Conservation (phyloP, 1,140 invertebrate species). For the Chelonus insularis region DNA sequence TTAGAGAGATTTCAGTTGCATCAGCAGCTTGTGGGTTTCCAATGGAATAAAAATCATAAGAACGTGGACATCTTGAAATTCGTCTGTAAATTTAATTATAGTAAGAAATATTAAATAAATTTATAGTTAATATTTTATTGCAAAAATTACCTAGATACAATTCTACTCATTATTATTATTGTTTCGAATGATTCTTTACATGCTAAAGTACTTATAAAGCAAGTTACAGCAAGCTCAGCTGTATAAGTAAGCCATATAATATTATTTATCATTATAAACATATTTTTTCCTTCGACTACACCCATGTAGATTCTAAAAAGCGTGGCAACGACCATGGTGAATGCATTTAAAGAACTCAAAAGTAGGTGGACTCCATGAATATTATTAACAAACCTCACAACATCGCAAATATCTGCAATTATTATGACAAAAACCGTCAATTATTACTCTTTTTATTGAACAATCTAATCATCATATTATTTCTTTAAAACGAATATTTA, state of each 20-base stretch:
- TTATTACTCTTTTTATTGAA: too few relatives aligned
- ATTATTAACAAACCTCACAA: slow-evolving; percentile 37
- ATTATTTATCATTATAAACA: slow-evolving; percentile 44
- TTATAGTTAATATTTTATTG: too few relatives aligned
- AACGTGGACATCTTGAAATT: slow-evolving; percentile 21
- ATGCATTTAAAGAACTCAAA: slow-evolving; percentile 42
- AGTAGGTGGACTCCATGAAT: slow-evolving; percentile 39
- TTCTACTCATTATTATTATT: slow-evolving; percentile 28
- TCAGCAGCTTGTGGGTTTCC: slow-evolving; percentile 14
- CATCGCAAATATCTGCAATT: slow-evolving; percentile 34
- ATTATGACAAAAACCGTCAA: not conserved
- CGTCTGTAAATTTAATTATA: too few relatives aligned
- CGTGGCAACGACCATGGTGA: slow-evolving; percentile 43
- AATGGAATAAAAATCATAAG: slow-evolving; percentile 28
- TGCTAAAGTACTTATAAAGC: slow-evolving; percentile 36
- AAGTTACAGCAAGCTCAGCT: slow-evolving; percentile 35
- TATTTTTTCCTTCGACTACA: slow-evolving; percentile 37
- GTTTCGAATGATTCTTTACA: slow-evolving; percentile 36
- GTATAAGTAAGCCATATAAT: slow-evolving; percentile 44
- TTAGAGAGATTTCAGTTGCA: slow-evolving; percentile 27
- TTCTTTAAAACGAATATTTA: too few relatives aligned
- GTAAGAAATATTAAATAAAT: too few relatives aligned
- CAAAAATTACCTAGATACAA: slow-evolving; percentile 31
- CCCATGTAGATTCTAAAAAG: slow-evolving; percentile 47
- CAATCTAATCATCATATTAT: too few relatives aligned